phyloP scores from a whole-genome alignment of 2,797 vertebrate genomes.

The Hemibagrus guttatus region DNA sequence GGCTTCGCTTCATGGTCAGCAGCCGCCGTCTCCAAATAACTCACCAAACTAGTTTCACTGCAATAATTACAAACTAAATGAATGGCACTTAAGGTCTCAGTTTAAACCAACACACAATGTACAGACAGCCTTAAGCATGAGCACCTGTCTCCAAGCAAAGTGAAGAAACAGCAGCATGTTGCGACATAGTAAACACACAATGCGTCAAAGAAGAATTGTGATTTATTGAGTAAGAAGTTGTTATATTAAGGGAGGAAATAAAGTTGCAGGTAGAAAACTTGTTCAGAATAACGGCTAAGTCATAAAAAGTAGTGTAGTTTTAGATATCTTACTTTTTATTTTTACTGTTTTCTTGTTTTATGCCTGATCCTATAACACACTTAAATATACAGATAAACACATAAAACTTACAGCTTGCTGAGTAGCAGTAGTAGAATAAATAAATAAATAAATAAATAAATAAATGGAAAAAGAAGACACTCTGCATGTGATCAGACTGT shows the following conservation, averaged over 20 bases:
- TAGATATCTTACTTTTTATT: background rate
- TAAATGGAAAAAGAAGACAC: background rate
- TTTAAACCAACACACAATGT: background rate
- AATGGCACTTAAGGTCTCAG: background rate
- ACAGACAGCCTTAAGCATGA: background rate
- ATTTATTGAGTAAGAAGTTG: background rate
- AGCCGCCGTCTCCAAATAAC: slow-evolving; percentile 44
- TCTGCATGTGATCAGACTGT: background rate
- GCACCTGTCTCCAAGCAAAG: background rate
- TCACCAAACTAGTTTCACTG: slow-evolving; percentile 42
- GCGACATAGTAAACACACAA: background rate
- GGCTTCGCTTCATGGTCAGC: slow-evolving; percentile 90
- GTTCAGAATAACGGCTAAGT: background rate
- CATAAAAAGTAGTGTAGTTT: background rate
- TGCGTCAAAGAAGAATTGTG: background rate
- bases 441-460: background rate
- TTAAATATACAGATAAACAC: background rate
- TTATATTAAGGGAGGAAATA: background rate
- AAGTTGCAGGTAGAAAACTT: background rate
- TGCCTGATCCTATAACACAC: background rate
- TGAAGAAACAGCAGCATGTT: background rate
- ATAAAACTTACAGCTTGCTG: background rate
- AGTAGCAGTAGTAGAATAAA: background rate
- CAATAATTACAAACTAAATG: slow-evolving; percentile 35
- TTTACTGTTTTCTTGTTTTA: background rate